Base-by-base conservation (phyloP, 2,888 invertebrate genomes). In the Cristatella mucedo region DNA sequence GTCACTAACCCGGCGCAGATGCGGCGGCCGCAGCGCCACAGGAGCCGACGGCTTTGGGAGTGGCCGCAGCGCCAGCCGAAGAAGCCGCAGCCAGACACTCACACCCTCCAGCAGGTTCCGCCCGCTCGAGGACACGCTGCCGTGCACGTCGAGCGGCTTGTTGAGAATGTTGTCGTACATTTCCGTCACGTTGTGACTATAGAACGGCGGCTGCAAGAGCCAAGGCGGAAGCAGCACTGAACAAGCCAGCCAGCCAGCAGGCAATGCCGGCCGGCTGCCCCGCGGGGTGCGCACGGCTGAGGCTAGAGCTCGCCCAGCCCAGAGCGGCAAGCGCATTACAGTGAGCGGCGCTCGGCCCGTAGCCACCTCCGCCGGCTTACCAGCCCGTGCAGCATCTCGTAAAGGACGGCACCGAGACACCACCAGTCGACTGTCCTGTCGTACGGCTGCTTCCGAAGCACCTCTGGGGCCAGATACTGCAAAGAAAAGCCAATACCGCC, bases 361-460 rank as follows among this genome's bases (percentile, higher is more conserved):
- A n/a, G n/a, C n/a, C n/a, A n/a, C n/a, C n/a, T n/a, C 26, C 33
- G 15, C 29, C 33, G 20, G 55, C 65, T 52, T 48, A 72, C 71
- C 59, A 75, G 56, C 21, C 74, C 74, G 56, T 70, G 73, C 44
- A 74, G 59, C 74, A 75, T 75, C 57, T 75, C 75, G 55, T 72
- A 75, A 4, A 74, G 56, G 1, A 76, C 75, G 21, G 72, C 71
- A 19, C 75, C 75, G 30, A 75, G 57, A 49, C 74, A 74, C 75
- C 75, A 75, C 75, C 75, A 76, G 55, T 76, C 75, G 18, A 75
- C 75, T 2, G 72, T 68, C 46, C 68, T 63, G 51, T 73, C 73
- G 55, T 75, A 75, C 0, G 71, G 70, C 59, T 72, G 60, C 48
- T 74, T 74, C 44, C 67, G 55, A 31, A 75, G 61, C 11, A 75